Conservation (phyloP, 2,113 vertebrate species). For the Eudyptes chrysolophus region DNA sequence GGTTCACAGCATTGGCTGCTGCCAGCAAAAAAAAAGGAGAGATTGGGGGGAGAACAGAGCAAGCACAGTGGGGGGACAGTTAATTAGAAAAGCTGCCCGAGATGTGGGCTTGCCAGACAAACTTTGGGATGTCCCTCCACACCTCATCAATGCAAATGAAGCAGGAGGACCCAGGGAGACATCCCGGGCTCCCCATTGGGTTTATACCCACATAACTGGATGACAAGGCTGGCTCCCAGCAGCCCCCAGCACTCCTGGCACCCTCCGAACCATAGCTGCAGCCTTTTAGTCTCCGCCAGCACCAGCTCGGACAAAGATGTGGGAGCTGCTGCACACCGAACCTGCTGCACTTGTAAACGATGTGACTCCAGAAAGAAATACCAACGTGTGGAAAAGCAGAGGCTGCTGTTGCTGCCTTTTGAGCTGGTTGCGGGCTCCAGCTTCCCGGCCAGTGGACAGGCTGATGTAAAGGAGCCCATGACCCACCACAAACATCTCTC, state of each 20-base stretch:
- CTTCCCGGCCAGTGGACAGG: neutral
- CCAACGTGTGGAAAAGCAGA: no score
- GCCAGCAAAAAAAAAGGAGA: neutral
- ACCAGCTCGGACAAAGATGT: rapidly evolving
- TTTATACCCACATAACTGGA: neutral
- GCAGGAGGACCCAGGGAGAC: neutral
- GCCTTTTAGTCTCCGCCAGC: neutral
- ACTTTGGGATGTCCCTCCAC: neutral
- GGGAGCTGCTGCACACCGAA: neutral
- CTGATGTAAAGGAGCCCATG: neutral
- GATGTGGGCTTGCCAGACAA: neutral
- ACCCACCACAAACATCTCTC: neutral
- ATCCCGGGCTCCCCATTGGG: rapidly evolving
- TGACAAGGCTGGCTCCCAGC: neutral
- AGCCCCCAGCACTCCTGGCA: neutral
- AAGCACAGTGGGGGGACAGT: neutral
- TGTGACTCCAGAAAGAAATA: neutral
- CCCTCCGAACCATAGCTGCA: neutral
- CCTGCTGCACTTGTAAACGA: neutral
- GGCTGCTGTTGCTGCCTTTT: no score
- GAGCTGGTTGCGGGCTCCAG: no score
- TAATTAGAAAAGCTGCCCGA: neutral
- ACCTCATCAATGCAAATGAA: neutral
- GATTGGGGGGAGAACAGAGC: neutral
- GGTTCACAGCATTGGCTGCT: neutral